Percentiles rank a stretch among this genome's conserved stretches.
Conservation (phyloP, 1,140 invertebrate genomes). For the Pemphigus obesinymphae region DNA sequence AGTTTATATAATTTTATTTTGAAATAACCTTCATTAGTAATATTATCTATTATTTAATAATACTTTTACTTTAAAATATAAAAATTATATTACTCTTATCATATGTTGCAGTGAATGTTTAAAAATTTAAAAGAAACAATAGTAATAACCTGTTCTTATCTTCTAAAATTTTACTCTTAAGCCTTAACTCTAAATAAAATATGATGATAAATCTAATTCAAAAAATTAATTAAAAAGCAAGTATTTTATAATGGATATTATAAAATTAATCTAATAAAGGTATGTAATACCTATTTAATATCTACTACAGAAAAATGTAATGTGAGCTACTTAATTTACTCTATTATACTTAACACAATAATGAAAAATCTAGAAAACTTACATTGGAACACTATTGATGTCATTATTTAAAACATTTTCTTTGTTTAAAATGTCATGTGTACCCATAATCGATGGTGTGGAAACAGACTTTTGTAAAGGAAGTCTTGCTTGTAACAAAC, state of each 20-base stretch:
- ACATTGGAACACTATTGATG: conserved; percentile 29
- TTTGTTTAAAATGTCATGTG: conserved; percentile 21
- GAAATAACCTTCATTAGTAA: too few relatives aligned
- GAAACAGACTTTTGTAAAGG: conserved; percentile 86
- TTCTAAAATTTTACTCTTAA: too few relatives aligned
- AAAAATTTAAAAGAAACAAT: too few relatives aligned
- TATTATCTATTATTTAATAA: background rate
- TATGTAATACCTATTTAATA: background rate
- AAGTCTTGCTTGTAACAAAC: conserved; percentile 65
- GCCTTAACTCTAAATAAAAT: background rate
- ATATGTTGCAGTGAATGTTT: too few relatives aligned
- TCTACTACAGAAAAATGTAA: background rate
- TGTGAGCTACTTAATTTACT: background rate
- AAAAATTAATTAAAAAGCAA: background rate
- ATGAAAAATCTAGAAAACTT: background rate
- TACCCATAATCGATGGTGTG: conserved; percentile 76
- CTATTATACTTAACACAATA: too few relatives aligned
- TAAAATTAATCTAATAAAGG: background rate
- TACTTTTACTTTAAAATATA: too few relatives aligned
- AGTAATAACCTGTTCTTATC: too few relatives aligned
- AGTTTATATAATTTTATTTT: background rate
- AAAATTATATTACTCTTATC: too few relatives aligned
- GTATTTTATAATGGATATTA: background rate
- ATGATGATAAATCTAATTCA: background rate
- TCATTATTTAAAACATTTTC: conserved; percentile 32